These are phyloP conservation scores for Pachydiplax longipennis DNA, from an alignment of 2,888 invertebrate species.

Conservation along the genomic window DNA sequence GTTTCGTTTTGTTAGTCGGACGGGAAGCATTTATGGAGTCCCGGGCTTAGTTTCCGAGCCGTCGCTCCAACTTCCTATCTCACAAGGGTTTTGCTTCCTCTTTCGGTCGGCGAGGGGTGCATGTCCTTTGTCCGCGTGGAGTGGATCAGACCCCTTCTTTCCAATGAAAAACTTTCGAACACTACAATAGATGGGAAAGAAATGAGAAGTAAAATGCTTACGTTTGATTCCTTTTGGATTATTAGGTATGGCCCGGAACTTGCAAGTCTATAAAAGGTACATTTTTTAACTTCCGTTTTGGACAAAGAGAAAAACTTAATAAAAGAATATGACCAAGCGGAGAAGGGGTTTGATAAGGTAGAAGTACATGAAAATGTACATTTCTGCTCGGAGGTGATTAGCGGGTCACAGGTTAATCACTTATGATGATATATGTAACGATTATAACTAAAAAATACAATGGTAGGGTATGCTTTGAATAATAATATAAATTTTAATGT, in stretches of 20 bases:
- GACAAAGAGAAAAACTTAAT: not conserved
- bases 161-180: not conserved
- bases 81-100: not conserved
- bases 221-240: not conserved
- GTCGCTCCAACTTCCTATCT: not conserved
- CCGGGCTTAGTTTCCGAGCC: not conserved
- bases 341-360: not conserved
- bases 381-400: no score
- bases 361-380: not conserved
- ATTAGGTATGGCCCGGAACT: not conserved
- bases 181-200: not conserved
- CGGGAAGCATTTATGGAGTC: not conserved
- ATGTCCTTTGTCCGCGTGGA: not conserved
- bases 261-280: not conserved
- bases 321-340: not conserved
- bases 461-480: no score
- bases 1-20: slow-evolving; percentile 30
- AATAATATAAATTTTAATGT: no score
- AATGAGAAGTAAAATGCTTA: not conserved
- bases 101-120: not conserved
- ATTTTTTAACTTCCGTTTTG: not conserved
- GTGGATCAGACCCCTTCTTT: not conserved
- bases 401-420: no score
- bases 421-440: no score
- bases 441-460: no score